A percentile compares a stretch with the other conserved stretches of the same genome.
Evolutionary conservation across 2,888 invertebrate species (phyloP).

Genomic region (Protonemura montana): DNA sequence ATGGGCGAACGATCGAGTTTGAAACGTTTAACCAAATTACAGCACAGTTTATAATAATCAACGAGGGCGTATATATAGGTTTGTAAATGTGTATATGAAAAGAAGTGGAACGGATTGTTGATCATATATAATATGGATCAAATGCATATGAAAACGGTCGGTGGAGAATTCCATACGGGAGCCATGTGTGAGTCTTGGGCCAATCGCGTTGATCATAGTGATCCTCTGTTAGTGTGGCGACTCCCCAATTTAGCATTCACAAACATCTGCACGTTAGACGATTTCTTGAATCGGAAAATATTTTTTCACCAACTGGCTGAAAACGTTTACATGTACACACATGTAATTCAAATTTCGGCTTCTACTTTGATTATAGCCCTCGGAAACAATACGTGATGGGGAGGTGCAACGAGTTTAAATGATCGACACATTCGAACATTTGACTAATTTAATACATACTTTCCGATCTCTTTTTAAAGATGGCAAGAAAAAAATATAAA

Average conservation of each 20-base stretch:
- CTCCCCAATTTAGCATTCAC: not conserved
- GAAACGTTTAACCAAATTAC: slow-evolving; percentile 27
- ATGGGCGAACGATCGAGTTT: not conserved
- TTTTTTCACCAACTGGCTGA: not conserved
- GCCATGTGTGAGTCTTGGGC: not conserved
- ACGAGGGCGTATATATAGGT: not conserved
- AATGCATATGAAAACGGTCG: not conserved
- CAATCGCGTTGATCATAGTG: not conserved
- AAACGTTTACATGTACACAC: not conserved
- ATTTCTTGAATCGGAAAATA: not conserved
- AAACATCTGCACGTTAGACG: not conserved
- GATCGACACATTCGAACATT: not conserved
- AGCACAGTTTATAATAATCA: not conserved
- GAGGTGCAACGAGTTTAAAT: not conserved
- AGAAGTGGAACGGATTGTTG: not conserved
- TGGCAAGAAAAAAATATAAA: not conserved
- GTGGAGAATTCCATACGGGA: not conserved
- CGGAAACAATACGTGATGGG: not conserved
- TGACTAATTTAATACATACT: not conserved
- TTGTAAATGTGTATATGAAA: not conserved
- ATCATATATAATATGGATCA: slow-evolving; percentile 22
- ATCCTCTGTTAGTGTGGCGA: not conserved
- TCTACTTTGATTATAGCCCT: not conserved
- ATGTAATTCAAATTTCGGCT: not conserved
- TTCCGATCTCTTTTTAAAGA: not conserved